phyloP scores from a whole-genome alignment of 2,113 vertebrate genomes.

The Pterophyllum scalare region DNA sequence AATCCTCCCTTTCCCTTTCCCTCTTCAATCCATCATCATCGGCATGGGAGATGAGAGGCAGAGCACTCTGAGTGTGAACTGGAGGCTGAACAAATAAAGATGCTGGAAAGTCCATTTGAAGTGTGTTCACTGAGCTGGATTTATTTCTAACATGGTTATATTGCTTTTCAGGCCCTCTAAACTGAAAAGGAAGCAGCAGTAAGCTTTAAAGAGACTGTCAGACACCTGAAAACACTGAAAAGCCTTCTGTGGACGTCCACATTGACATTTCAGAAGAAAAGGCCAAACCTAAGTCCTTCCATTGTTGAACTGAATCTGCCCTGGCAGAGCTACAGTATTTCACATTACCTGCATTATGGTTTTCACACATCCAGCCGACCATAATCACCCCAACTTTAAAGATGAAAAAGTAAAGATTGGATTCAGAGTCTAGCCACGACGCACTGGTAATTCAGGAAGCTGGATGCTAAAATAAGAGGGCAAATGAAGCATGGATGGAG shows the following conservation, averaged over 20 bases:
- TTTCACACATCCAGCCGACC: neutral
- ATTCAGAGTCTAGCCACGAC: neutral
- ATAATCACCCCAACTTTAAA: neutral
- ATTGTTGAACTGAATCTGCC: neutral
- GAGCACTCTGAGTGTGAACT: neutral
- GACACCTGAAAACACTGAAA: neutral
- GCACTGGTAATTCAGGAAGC: neutral
- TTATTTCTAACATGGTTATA: neutral
- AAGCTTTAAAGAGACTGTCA: neutral
- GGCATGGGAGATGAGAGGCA: neutral
- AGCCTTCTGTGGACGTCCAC: neutral
- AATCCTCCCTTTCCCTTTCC: neutral
- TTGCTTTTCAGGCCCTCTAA: neutral
- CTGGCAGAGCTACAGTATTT: neutral
- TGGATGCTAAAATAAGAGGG: neutral
- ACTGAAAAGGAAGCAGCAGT: neutral
- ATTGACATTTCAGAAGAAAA: neutral
- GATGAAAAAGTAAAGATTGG: neutral
- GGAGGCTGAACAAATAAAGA: neutral
- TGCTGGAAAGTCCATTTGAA: neutral
- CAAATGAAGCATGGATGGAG: neutral
- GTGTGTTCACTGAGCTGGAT: neutral
- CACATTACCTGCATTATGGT: neutral
- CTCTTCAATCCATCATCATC: constrained; percentile 3
- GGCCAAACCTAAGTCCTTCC: neutral